These are phyloP conservation scores for Calonectris borealis DNA, from an alignment of 2,113 vertebrate genomes.

Conservation along the genomic window DNA sequence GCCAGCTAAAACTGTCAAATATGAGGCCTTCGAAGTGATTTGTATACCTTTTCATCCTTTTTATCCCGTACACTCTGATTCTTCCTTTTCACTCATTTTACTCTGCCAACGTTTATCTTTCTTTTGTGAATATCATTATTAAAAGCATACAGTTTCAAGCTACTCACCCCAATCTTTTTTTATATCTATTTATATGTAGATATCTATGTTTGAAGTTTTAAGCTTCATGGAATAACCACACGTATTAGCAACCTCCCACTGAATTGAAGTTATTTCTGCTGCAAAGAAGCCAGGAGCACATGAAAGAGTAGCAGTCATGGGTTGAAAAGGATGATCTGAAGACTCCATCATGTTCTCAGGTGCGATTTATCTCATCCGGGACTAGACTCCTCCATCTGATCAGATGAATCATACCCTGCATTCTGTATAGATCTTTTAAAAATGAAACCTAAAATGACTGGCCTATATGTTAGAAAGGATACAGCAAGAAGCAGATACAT, in stretches of 20 bases:
- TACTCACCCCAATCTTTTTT: neutral
- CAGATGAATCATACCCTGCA: neutral
- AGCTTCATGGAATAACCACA: neutral
- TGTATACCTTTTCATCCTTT: neutral
- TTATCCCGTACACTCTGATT: neutral
- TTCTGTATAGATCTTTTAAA: neutral
- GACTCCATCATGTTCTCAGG: neutral
- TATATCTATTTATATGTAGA: neutral
- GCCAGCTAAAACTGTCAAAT: neutral
- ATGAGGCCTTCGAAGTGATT: neutral
- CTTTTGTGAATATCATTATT: neutral
- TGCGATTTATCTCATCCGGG: neutral
- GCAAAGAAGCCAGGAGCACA: neutral
- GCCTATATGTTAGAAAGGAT: neutral
- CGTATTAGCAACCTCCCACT: neutral
- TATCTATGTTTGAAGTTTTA: neutral
- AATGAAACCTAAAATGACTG: neutral
- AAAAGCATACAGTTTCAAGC: neutral
- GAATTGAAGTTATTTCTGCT: neutral
- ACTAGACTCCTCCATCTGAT: neutral
- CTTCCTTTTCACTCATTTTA: neutral
- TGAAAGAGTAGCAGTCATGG: neutral
- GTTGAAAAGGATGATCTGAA: neutral
- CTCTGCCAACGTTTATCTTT: neutral
- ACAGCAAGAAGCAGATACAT: neutral